Conservation (phyloP, 2,888 invertebrate species). For the Chymomyza fuscimana region DNA sequence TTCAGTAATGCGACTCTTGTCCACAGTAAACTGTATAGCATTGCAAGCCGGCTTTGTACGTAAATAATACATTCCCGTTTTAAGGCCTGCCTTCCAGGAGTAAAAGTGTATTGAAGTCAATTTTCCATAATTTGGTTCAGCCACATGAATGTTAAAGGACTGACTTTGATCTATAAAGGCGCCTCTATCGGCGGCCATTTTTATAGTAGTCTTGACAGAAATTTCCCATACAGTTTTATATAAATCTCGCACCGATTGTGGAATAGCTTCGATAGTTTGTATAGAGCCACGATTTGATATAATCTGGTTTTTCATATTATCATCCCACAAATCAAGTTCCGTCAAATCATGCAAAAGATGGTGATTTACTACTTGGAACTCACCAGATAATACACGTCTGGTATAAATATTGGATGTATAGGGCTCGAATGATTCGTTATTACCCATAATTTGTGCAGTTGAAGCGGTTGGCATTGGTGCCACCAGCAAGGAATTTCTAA, state of each 20-base stretch:
- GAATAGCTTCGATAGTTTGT: constrained; percentile 91
- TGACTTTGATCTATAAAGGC: constrained; percentile 99
- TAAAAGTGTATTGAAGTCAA: constrained; percentile 99
- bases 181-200: constrained; percentile 98
- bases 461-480: constrained; percentile 99
- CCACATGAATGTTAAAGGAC: constrained; percentile 98
- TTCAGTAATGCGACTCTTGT: constrained; percentile 85
- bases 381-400: constrained; percentile 95
- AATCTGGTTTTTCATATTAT: constrained; percentile 96
- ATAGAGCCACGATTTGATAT: constrained; percentile 96
- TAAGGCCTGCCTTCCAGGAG: constrained; percentile 97
- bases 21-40: constrained; percentile 98
- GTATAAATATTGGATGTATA: constrained; percentile 99
- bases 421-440: constrained; percentile 98
- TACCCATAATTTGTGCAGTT: constrained; percentile 99
- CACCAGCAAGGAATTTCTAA: constrained; percentile 94
- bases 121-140: constrained; percentile 95
- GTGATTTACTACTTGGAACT: constrained; percentile 97
- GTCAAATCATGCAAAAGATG: constrained; percentile 96
- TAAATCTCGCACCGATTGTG: constrained; percentile 89
- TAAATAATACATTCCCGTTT: constrained; percentile 99
- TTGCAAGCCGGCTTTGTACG: constrained; percentile 97
- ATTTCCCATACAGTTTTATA: constrained; percentile 99
- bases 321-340: constrained; percentile 94
- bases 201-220: constrained; percentile 93